A percentile compares a stretch with the other conserved stretches of the same genome.
Evolutionary conservation across 2,888 invertebrate genomes (phyloP).

Genomic region (Aradus depressus): DNA sequence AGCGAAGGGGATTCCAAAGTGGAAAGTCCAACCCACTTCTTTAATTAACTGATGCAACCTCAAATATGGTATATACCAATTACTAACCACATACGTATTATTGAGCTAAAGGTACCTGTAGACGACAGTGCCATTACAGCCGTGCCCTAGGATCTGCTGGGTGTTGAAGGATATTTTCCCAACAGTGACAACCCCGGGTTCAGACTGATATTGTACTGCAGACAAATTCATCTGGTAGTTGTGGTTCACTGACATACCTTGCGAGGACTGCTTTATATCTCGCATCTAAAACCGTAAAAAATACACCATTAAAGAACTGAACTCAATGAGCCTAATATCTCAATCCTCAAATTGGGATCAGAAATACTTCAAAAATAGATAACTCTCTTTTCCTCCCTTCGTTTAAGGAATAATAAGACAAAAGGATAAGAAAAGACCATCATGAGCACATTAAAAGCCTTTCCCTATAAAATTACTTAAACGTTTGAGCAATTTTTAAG

Average conservation of each 20-base stretch:
- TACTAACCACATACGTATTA: no score
- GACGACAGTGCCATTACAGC: constrained; percentile 97
- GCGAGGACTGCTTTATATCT: constrained; percentile 37
- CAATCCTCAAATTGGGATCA: background rate
- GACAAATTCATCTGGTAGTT: no score
- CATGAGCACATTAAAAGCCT: no score
- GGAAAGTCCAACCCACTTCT: no score
- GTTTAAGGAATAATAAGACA: background rate
- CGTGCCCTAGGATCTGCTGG: constrained; percentile 78
- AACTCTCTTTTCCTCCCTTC: background rate
- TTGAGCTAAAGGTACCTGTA: no score
- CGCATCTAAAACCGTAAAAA: constrained; percentile 43
- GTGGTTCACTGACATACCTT: constrained; percentile 37
- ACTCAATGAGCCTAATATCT: background rate
- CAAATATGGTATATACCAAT: no score
- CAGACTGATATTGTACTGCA: constrained; percentile 26
- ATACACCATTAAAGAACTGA: background rate
- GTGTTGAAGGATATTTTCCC: constrained; percentile 86
- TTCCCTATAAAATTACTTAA: no score
- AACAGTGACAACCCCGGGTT: constrained; percentile 51
- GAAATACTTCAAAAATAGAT: background rate
- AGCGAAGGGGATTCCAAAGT: no score
- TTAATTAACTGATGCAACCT: no score
- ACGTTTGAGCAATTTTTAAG: no score
- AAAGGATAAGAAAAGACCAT: background rate